phyloP scores from a whole-genome alignment of 2,113 vertebrate species.

The Eublepharis macularius region DNA sequence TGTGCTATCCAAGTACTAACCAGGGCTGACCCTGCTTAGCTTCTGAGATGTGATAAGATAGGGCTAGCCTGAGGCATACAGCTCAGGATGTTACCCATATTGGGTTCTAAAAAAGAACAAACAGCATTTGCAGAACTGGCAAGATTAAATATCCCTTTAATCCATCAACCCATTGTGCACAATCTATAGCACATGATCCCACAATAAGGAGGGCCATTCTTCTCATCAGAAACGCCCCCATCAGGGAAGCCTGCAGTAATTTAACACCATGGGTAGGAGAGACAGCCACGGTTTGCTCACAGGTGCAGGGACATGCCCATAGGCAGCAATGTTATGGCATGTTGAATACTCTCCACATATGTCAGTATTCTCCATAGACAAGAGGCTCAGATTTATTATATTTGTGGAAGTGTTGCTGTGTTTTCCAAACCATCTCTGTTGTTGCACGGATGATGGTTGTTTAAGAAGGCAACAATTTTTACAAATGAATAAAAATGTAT shows the following conservation, averaged over 20 bases:
- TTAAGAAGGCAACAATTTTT: not conserved
- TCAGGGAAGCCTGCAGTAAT: not conserved
- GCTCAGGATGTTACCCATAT: not conserved
- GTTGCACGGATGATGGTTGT: not conserved
- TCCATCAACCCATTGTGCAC: not conserved
- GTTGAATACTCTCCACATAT: not conserved
- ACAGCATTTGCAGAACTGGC: constrained; percentile 8
- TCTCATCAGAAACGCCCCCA: not conserved
- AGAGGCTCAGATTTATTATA: not conserved
- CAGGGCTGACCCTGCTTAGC: too few species aligned
- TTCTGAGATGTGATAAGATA: too few species aligned
- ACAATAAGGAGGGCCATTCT: constrained; percentile 25
- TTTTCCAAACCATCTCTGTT: not conserved
- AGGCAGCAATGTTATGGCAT: too few species aligned
- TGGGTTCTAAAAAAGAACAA: not conserved
- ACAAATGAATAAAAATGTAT: not conserved
- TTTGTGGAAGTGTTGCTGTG: not conserved
- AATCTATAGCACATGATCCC: constrained; percentile 40
- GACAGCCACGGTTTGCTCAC: not conserved
- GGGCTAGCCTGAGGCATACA: too few species aligned
- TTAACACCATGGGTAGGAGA: not conserved
- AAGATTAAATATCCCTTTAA: constrained; percentile 5
- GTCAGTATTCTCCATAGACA: not conserved
- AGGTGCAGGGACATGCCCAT: not conserved
- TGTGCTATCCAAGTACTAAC: too few species aligned